phyloP scores from a whole-genome alignment of 1,140 invertebrate genomes.

The Rhopalosiphum maidis region DNA sequence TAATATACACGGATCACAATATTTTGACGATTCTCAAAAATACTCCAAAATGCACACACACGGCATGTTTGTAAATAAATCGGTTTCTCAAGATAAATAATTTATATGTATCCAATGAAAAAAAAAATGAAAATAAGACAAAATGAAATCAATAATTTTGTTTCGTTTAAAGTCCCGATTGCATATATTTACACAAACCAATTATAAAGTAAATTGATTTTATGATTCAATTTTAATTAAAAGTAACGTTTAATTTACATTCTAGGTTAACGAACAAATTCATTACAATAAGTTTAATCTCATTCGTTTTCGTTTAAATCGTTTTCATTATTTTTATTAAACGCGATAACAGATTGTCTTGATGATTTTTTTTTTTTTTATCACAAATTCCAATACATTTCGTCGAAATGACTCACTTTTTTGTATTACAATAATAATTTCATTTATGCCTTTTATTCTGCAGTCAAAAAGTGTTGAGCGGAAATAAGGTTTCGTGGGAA shows the following conservation, averaged over 20 bases:
- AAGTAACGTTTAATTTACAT: not conserved
- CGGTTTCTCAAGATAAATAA: not conserved
- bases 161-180: not conserved
- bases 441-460: not conserved
- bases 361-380: not conserved
- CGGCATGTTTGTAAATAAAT: not conserved
- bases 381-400: not conserved
- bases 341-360: not conserved
- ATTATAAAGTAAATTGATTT: slow-evolving; percentile 33
- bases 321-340: slow-evolving; percentile 19
- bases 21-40: not conserved
- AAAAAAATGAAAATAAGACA: not conserved
- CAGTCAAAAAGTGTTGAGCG: not conserved
- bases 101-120: not conserved
- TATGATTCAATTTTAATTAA: slow-evolving; percentile 16
- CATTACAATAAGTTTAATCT: not conserved
- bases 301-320: slow-evolving; percentile 20
- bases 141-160: not conserved
- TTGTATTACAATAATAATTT: not conserved
- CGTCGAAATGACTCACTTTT: not conserved
- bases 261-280: slow-evolving; percentile 4
- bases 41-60: not conserved
- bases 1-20: not conserved
- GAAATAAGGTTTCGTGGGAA: not conserved
- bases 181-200: not conserved